Evolutionary conservation across 2,113 vertebrate species (phyloP).

Genomic region (Peromyscus leucopus): DNA sequence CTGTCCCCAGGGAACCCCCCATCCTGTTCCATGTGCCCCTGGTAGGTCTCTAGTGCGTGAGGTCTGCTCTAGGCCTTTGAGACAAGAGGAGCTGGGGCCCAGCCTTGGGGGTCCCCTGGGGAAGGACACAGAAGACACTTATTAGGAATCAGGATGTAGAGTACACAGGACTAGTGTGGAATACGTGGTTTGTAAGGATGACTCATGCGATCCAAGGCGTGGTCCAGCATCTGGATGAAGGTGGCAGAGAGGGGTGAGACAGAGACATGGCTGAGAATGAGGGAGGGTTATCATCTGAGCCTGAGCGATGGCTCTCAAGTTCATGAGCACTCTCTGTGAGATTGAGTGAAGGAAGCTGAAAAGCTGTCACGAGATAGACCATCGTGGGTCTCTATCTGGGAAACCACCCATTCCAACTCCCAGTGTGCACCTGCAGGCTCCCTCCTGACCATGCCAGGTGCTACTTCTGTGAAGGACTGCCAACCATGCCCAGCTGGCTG

Average conservation of each 20-base stretch:
- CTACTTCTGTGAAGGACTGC: constrained; percentile 88
- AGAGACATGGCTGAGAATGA: not conserved
- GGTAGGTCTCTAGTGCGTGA: constrained; percentile 70
- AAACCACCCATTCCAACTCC: not conserved
- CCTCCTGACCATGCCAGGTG: constrained; percentile 87
- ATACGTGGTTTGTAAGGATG: not conserved
- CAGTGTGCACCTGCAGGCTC: constrained; percentile 85
- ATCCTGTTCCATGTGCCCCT: constrained; percentile 80
- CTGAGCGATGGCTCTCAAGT: not conserved
- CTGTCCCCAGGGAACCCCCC: constrained; percentile 87
- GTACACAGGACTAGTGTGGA: accelerated
- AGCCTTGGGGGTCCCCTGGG: not conserved
- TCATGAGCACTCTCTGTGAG: not conserved
- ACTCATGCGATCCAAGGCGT: too few relatives aligned
- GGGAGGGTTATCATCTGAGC: not conserved
- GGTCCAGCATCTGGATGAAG: not conserved
- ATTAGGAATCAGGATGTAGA: accelerated
- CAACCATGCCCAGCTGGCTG: constrained; percentile 89
- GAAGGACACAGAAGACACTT: not conserved
- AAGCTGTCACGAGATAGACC: accelerated
- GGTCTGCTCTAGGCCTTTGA: not conserved
- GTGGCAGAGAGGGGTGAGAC: too few relatives aligned
- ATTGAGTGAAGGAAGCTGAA: not conserved
- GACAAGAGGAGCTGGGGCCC: not conserved
- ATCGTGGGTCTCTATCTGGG: not conserved